phyloP scores from a whole-genome alignment of 2,113 vertebrate genomes.

The Peromyscus polionotus region DNA sequence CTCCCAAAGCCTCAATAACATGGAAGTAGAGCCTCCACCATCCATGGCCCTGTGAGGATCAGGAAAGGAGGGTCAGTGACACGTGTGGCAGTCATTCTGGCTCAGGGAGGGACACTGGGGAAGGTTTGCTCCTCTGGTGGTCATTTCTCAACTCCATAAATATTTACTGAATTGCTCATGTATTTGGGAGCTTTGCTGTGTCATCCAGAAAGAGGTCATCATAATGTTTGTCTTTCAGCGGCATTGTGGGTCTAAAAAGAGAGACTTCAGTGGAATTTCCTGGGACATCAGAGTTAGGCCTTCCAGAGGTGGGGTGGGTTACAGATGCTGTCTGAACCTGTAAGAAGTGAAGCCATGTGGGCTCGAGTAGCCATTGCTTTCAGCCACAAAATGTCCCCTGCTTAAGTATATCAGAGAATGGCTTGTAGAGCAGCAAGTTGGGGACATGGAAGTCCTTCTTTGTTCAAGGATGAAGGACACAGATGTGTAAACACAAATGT shows the following conservation, averaged over 20 bases:
- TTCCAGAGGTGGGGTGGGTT: neutral
- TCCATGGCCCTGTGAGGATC: neutral
- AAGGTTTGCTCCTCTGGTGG: neutral
- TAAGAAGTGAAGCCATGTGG: neutral
- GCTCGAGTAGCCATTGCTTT: neutral
- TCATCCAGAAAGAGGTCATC: neutral
- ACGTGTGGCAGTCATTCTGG: neutral
- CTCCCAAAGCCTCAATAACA: neutral
- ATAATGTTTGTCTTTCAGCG: neutral
- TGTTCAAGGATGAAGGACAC: neutral
- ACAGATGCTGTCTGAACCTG: neutral
- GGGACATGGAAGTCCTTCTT: neutral
- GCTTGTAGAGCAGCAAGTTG: neutral
- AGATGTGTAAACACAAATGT: neutral
- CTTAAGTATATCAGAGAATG: neutral
- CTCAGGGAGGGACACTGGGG: too few species aligned
- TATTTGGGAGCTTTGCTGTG: neutral
- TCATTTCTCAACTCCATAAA: slow-evolving; percentile 18
- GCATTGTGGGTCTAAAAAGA: neutral
- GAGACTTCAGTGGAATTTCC: fast-evolving
- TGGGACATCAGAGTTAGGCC: neutral
- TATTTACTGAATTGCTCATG: slow-evolving; percentile 25
- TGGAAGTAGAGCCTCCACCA: fast-evolving
- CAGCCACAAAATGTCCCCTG: neutral
- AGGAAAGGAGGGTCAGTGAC: neutral